Conservation (phyloP, 1,140 invertebrate genomes). For the Drosophila trapezifrons region DNA sequence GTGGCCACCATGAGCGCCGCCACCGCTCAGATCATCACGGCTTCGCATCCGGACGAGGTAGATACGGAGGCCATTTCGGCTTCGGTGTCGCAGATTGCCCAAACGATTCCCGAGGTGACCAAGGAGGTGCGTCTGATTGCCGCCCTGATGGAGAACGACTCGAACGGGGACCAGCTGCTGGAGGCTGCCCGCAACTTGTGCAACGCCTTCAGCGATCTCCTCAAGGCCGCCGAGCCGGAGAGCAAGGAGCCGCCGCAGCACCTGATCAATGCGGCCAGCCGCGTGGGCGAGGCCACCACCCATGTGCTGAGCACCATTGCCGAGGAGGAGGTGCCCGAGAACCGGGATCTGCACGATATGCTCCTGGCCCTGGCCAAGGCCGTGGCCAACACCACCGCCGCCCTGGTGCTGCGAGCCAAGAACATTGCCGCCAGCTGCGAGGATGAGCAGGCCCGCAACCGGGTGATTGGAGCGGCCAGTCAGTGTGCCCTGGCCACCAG, state of each 20-base stretch:
- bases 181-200: conserved; percentile 97
- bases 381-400: conserved; percentile 98
- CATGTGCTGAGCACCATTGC: conserved; percentile 97
- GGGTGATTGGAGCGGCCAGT: conserved; percentile 96
- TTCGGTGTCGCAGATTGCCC: conserved; percentile 98
- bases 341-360: conserved; percentile 92
- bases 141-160: conserved; percentile 94
- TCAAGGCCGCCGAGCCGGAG: conserved; percentile 97
- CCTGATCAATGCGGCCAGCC: conserved; percentile 95
- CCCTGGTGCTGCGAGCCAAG: conserved; percentile 97
- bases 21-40: conserved; percentile 98
- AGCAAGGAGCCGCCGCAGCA: conserved; percentile 96
- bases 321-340: conserved; percentile 94
- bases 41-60: conserved; percentile 90
- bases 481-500: conserved; percentile 98
- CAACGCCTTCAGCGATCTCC: conserved; percentile 96
- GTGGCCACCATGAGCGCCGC: conserved; percentile 99
- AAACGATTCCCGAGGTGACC: conserved; percentile 97
- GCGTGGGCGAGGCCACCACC: conserved; percentile 97
- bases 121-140: conserved; percentile 97
- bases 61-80: conserved; percentile 98
- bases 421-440: conserved; percentile 95
- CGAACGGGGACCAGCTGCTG: conserved; percentile 93
- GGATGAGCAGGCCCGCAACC: conserved; percentile 91
- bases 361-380: conserved; percentile 95